phyloP scores from a whole-genome alignment of 2,888 invertebrate species.

The Andrena minutula region DNA sequence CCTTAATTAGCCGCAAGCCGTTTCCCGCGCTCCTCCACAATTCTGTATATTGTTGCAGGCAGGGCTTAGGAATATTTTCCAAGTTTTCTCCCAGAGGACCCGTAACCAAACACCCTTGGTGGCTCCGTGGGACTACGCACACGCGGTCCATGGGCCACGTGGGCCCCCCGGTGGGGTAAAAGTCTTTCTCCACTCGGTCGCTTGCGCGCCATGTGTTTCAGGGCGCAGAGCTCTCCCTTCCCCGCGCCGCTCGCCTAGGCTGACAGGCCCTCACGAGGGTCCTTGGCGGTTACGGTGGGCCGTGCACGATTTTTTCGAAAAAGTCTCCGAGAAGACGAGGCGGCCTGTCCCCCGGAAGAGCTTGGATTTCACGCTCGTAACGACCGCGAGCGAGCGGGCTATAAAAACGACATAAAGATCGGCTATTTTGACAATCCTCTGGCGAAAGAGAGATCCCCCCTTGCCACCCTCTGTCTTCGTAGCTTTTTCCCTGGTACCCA shows the following conservation, averaged over 20 bases:
- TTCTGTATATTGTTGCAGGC: slow-evolving; percentile 55
- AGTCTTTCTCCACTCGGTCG: slow-evolving; percentile 79
- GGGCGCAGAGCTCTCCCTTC: slow-evolving; percentile 46
- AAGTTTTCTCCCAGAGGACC: slow-evolving; percentile 56
- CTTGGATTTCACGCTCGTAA: slow-evolving; percentile 79
- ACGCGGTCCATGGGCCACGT: slow-evolving; percentile 77
- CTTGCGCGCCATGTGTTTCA: slow-evolving; percentile 83
- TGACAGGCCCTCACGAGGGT: slow-evolving; percentile 57
- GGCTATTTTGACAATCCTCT: slow-evolving; percentile 83
- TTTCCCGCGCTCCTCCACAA: slow-evolving; percentile 21
- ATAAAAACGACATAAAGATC: slow-evolving; percentile 83
- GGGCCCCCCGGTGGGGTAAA: slow-evolving; percentile 81
- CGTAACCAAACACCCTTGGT: slow-evolving; percentile 74
- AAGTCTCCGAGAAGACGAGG: slow-evolving; percentile 40
- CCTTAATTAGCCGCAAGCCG: slow-evolving; percentile 45
- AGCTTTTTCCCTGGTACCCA: slow-evolving; percentile 1
- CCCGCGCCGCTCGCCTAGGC: slow-evolving; percentile 28
- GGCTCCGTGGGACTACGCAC: slow-evolving; percentile 60
- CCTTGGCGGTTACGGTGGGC: slow-evolving; percentile 31
- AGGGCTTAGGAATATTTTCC: slow-evolving; percentile 48
- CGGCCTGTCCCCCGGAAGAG: slow-evolving; percentile 74
- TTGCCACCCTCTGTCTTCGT: slow-evolving; percentile 24
- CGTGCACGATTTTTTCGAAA: slow-evolving; percentile 65
- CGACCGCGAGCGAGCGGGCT: slow-evolving; percentile 71
- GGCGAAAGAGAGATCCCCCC: slow-evolving; percentile 59